Percentiles rank a stretch among this genome's conserved stretches.
phyloP scores from a whole-genome alignment of 2,888 invertebrate species.

The Rotaria sp. region DNA sequence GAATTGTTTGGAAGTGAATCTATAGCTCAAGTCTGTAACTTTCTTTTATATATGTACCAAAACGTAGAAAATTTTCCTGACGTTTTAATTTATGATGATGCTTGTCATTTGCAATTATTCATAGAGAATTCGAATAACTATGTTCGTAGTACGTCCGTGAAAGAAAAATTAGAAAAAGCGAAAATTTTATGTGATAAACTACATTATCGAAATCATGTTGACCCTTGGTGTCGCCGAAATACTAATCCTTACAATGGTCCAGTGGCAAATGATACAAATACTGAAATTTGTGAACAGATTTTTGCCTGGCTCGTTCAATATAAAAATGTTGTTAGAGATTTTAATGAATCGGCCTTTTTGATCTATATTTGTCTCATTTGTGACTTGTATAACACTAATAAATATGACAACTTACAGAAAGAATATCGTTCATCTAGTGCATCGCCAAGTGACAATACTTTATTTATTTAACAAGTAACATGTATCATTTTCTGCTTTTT shows the following conservation, averaged over 20 bases:
- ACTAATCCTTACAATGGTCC: neutral
- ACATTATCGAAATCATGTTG: neutral
- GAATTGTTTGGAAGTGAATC: neutral
- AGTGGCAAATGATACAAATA: neutral
- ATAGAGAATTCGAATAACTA: neutral
- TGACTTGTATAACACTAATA: neutral
- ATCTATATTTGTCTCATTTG: neutral
- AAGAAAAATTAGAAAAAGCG: neutral
- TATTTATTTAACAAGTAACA: too few species aligned
- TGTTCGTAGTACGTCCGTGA: neutral
- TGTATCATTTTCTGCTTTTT: too few species aligned
- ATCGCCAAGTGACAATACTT: too few species aligned
- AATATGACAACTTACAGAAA: neutral
- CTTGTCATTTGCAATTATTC: neutral
- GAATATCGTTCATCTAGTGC: too few species aligned
- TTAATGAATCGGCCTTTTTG: neutral
- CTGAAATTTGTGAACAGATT: neutral
- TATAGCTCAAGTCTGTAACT: neutral
- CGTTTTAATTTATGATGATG: neutral
- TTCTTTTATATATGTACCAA: neutral
- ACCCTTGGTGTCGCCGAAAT: neutral
- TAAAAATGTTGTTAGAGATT: neutral
- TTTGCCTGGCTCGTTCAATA: neutral
- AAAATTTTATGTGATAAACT: neutral
- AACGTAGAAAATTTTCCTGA: neutral